Evolutionary conservation across 35 echinoderm and acorn worm genomes (phyloP), one percentile per base, ranked within the genome.

Genomic region (Anneissia japonica): DNA sequence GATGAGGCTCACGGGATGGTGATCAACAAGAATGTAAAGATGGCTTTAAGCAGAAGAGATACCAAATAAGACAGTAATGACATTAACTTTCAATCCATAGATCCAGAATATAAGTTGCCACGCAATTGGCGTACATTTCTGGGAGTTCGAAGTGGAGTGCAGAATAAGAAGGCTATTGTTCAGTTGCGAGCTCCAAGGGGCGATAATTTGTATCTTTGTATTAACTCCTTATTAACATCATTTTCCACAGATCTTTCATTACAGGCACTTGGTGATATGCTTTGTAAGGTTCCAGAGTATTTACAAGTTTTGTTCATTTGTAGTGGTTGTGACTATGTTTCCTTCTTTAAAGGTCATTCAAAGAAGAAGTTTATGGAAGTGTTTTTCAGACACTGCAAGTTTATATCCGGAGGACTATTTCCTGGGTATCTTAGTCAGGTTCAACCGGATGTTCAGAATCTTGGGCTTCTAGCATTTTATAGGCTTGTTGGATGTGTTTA

Each of bases 381-480:
- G 19, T 83, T 84, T 83, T 81, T 39, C 26, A 55, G 82, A 35
- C 30, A 38, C 46, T 83, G 81, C 43, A 76, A 75, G 33, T 89
- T 89, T 35, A 75, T 83, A 83, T 39, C 81, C 3, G 80, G 87
- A 37, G 72, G 51, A 3, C 39, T 76, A 21, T 41, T 4, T 82
- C 30, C 31, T 19, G 87, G 87, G 12, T 82, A 45, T 35, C 72
- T 89, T 0, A 35, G 76, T 34, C 17, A 89, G 14, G 64, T 83
- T 5, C 7, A 43, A 39, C 7, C 37, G 0, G 72, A 21, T 46
- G 35, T 38, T 23, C 38, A 39, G 34, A 36, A 83, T 26, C 72
- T n/a, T 39, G 87, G 87, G 28, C 79, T 82, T 3, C 79, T 89
- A 34, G 23, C 87, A 37, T 89, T 89, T 75, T 89, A 89, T 41